Evolutionary conservation across 2,888 invertebrate species (phyloP).

Genomic region (Cephus runcator): DNA sequence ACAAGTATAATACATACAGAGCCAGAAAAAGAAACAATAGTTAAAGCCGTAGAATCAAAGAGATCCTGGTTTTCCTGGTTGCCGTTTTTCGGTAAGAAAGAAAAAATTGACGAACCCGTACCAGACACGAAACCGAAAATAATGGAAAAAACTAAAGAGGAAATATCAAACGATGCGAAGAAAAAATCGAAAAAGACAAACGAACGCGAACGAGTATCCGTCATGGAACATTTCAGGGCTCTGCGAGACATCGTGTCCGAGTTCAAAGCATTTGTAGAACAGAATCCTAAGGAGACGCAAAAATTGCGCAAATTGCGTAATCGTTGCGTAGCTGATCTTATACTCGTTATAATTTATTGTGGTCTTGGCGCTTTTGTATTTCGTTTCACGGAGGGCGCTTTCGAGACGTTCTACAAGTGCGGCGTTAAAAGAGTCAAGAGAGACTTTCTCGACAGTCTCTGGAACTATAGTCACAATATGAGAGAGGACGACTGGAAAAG

Average conservation of each 20-base stretch:
- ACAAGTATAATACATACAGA: constrained; percentile 45
- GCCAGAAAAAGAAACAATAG: constrained; percentile 45
- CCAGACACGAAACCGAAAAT: not conserved
- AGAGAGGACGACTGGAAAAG: constrained; percentile 92
- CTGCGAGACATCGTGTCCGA: constrained; percentile 46
- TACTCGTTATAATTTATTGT: constrained; percentile 78
- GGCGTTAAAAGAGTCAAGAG: constrained; percentile 87
- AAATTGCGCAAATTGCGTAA: constrained; percentile 71
- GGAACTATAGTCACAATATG: constrained; percentile 84
- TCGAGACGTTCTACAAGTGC: constrained; percentile 88
- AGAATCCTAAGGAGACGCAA: constrained; percentile 69
- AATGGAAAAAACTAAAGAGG: constrained; percentile 37
- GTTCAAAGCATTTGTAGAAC: constrained; percentile 69
- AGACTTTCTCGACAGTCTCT: constrained; percentile 85
- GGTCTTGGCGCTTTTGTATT: constrained; percentile 85
- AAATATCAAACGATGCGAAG: constrained; percentile 39
- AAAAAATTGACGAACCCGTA: constrained; percentile 41
- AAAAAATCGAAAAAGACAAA: constrained; percentile 43
- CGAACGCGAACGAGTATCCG: constrained; percentile 30
- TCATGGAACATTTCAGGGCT: constrained; percentile 45
- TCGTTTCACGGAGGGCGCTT: constrained; percentile 84
- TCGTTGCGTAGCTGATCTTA: constrained; percentile 75
- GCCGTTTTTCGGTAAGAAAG: constrained; percentile 37
- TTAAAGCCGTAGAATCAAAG: constrained; percentile 44
- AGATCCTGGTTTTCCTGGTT: constrained; percentile 44